These are phyloP conservation scores for Schizotus pectinicornis DNA, from an alignment of 2,888 invertebrate species.

Conservation along the genomic window DNA sequence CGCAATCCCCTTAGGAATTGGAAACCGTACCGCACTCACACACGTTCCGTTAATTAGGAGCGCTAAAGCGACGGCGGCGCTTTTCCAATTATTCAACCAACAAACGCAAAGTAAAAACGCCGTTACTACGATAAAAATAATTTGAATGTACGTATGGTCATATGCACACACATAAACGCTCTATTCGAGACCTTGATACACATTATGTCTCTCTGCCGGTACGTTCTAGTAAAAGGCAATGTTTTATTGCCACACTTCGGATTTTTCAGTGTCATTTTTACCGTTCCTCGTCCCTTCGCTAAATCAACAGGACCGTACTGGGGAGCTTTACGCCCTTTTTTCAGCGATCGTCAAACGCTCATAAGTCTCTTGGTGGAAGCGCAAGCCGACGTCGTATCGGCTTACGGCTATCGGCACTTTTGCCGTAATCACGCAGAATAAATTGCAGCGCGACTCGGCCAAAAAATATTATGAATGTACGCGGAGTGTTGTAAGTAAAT, in stretches of 20 bases:
- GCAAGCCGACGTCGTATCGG: constrained; percentile 16
- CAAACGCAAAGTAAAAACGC: constrained; percentile 40
- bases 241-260: constrained; percentile 49
- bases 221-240: constrained; percentile 46
- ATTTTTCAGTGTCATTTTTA: constrained; percentile 49
- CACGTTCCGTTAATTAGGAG: neutral
- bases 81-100: constrained; percentile 29
- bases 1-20: neutral
- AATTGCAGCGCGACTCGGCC: constrained; percentile 19
- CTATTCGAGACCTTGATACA: constrained; percentile 43
- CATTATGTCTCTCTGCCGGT: constrained; percentile 31
- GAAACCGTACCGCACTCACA: neutral
- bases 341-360: neutral
- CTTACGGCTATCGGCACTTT: constrained; percentile 20
- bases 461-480: constrained; percentile 25
- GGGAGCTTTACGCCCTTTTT: neutral
- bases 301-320: neutral
- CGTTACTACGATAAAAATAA: constrained; percentile 45
- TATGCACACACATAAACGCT: constrained; percentile 43
- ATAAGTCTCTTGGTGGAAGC: constrained; percentile 20
- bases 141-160: constrained; percentile 52
- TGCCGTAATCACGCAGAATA: constrained; percentile 22
- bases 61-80: constrained; percentile 8
- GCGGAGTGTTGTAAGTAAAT: constrained; percentile 23
- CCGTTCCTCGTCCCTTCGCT: constrained; percentile 36